Conservation (phyloP, 2,888 invertebrate species). For the Hypomecis punctinalis region DNA sequence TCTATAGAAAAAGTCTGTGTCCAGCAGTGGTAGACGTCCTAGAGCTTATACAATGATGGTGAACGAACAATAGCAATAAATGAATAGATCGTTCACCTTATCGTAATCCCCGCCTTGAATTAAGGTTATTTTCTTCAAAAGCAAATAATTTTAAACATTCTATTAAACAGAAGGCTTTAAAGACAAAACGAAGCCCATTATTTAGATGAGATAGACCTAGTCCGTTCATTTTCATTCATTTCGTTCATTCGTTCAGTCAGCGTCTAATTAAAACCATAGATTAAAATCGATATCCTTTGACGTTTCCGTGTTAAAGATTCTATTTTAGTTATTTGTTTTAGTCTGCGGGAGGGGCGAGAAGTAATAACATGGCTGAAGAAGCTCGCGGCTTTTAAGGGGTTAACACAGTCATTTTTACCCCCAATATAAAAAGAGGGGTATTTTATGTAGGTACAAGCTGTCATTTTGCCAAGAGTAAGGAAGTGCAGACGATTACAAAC, state of each 20-base stretch:
- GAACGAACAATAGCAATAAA: too few relatives aligned
- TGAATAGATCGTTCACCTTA: too few relatives aligned
- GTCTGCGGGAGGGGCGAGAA: conserved; percentile 12
- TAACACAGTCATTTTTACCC: too few relatives aligned
- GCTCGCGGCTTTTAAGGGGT: conserved; percentile 1
- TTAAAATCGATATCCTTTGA: conserved; percentile 33
- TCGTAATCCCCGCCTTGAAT: too few relatives aligned
- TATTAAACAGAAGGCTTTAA: not conserved
- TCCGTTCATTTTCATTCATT: conserved; percentile 19
- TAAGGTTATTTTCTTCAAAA: not conserved
- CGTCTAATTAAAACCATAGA: conserved; percentile 28
- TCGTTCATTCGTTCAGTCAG: conserved; percentile 13
- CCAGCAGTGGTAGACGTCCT: too few relatives aligned
- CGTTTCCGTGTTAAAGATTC: conserved; percentile 23
- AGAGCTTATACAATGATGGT: too few relatives aligned
- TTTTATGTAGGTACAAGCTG: too few relatives aligned
- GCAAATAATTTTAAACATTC: not conserved
- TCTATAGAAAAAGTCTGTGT: too few relatives aligned
- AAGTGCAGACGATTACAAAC: too few relatives aligned
- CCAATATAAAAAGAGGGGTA: too few relatives aligned
- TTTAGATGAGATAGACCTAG: conserved; percentile 1
- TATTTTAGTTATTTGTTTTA: conserved; percentile 31
- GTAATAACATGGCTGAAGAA: conserved; percentile 13
- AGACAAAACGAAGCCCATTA: conserved; percentile 6
- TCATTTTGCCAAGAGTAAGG: too few relatives aligned